Evolutionary conservation across 2,797 vertebrate genomes (phyloP).

Genomic region (Lagodon rhomboides): DNA sequence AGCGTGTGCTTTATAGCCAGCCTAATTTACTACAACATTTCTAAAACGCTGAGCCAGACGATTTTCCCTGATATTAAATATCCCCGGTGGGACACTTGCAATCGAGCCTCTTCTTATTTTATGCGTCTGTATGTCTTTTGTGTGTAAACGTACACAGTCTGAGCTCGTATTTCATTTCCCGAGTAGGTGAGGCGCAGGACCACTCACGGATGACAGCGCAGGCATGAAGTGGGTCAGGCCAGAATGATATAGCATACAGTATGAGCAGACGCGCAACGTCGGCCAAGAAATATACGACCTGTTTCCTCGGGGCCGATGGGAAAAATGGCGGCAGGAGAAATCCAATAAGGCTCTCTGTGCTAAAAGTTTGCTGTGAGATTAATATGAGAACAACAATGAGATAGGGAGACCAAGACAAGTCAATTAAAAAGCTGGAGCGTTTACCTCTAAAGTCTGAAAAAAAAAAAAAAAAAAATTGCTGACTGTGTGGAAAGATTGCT

Average conservation of each 20-base stretch:
- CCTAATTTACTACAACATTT: constrained; percentile 71
- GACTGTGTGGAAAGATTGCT: constrained; percentile 61
- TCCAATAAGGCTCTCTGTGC: constrained; percentile 67
- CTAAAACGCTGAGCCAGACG: constrained; percentile 68
- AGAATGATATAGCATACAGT: constrained; percentile 43
- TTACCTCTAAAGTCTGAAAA: constrained; percentile 57
- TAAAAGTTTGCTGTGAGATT: constrained; percentile 69
- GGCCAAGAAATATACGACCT: constrained; percentile 56
- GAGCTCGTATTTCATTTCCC: constrained; percentile 55
- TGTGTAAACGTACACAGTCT: constrained; percentile 46
- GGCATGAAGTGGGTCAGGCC: constrained; percentile 69
- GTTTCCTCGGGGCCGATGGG: constrained; percentile 62
- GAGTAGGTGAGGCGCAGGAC: constrained; percentile 29
- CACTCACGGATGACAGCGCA: constrained; percentile 43
- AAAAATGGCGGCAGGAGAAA: constrained; percentile 59
- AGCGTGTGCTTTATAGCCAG: constrained; percentile 53
- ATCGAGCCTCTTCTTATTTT: constrained; percentile 49
- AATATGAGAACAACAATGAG: constrained; percentile 65
- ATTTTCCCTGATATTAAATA: constrained; percentile 74
- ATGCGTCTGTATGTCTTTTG: constrained; percentile 27
- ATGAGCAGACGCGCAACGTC: constrained; percentile 52
- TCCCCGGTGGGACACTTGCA: constrained; percentile 62
- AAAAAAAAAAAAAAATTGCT: constrained; percentile 46
- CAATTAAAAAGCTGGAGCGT: constrained; percentile 70
- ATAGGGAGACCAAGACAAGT: constrained; percentile 59